A percentile compares a stretch with the other conserved stretches of the same genome.
phyloP scores from a whole-genome alignment of 2,113 vertebrate genomes.

The Bostrychus sinensis region DNA sequence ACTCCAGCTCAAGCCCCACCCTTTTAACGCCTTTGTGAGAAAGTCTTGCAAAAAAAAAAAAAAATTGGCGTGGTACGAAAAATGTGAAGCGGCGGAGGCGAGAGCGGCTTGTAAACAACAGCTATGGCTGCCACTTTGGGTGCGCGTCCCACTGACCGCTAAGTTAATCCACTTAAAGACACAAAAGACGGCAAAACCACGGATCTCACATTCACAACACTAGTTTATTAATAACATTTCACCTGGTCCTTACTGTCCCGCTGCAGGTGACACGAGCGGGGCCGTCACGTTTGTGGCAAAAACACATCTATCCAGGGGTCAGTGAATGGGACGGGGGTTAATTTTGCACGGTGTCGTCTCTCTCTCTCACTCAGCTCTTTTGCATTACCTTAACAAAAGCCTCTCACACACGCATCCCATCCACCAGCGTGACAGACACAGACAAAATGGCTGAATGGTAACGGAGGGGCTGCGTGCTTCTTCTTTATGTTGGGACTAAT shows the following conservation, averaged over 20 bases:
- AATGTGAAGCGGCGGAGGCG: slow-evolving; percentile 61
- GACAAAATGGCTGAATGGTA: slow-evolving; percentile 81
- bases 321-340: slow-evolving; percentile 16
- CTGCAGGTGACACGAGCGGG: slow-evolving; percentile 6
- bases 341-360: slow-evolving; percentile 73
- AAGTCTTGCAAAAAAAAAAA: slow-evolving; percentile 30
- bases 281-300: slow-evolving; percentile 2
- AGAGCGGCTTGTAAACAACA: slow-evolving; percentile 67
- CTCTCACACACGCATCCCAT: slow-evolving; percentile 55
- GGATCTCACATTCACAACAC: slow-evolving; percentile 34
- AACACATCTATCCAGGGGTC: background rate
- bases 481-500: slow-evolving; percentile 72
- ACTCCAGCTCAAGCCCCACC: slow-evolving; percentile 38
- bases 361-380: slow-evolving; percentile 34
- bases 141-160: slow-evolving; percentile 69
- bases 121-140: slow-evolving; percentile 71
- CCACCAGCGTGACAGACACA: slow-evolving; percentile 65
- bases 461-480: slow-evolving; percentile 65
- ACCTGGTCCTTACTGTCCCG: background rate
- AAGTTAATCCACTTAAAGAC: slow-evolving; percentile 77
- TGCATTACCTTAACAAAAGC: slow-evolving; percentile 77
- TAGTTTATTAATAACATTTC: slow-evolving; percentile 32
- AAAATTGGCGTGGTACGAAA: slow-evolving; percentile 44
- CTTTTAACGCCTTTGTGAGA: slow-evolving; percentile 25
- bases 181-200: slow-evolving; percentile 57